Conservation (phyloP, 2,113 vertebrate species). For the Azemiops feae region DNA sequence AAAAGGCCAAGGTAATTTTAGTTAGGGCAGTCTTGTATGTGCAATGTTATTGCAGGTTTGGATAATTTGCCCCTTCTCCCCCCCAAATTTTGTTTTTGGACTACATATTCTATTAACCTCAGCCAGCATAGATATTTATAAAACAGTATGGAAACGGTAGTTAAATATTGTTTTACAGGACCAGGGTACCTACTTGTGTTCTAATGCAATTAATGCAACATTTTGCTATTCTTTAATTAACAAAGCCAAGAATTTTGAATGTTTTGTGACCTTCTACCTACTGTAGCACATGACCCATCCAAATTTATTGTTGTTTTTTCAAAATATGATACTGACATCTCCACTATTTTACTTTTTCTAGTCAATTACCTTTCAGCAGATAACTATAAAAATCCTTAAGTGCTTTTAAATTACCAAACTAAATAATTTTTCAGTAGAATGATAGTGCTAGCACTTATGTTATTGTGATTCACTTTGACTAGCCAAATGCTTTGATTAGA, state of each 20-base stretch:
- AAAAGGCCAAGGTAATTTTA: neutral
- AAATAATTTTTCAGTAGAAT: neutral
- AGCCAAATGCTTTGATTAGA: neutral
- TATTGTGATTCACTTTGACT: neutral
- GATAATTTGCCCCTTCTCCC: neutral
- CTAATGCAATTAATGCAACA: neutral
- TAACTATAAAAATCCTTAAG: neutral
- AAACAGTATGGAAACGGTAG: neutral
- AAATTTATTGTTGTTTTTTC: neutral
- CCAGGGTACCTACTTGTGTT: neutral
- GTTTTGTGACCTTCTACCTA: neutral
- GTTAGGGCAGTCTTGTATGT: neutral
- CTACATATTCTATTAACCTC: neutral
- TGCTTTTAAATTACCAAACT: neutral
- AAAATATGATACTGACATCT: neutral
- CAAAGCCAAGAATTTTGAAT: neutral
- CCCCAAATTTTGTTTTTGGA: neutral
- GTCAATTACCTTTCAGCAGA: neutral
- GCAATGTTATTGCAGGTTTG: neutral
- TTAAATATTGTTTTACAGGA: neutral
- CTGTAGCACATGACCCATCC: neutral
- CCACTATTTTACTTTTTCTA: neutral
- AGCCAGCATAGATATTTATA: neutral
- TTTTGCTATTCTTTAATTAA: neutral
- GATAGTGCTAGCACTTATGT: neutral